Evolutionary conservation across 2,797 vertebrate genomes (phyloP).

Genomic region (Trachops cirrhosus): DNA sequence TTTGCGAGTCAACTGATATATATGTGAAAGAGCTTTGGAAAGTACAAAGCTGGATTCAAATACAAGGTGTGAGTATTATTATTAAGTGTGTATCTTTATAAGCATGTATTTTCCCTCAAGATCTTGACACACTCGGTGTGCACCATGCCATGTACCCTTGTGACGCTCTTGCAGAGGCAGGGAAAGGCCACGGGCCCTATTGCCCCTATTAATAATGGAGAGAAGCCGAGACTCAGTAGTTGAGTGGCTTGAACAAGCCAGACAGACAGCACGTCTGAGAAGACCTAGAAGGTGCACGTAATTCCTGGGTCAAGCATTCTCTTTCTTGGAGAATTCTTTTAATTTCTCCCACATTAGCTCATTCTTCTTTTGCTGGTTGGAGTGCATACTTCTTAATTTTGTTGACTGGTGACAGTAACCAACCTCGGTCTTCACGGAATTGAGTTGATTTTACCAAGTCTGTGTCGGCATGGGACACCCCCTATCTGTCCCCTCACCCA

Average conservation of each 20-base stretch:
- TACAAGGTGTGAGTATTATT: slow-evolving; percentile 56
- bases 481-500: neutral
- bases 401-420: neutral
- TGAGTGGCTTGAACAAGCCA: slow-evolving; percentile 3
- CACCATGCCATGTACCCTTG: neutral
- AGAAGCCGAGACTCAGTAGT: neutral
- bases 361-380: neutral
- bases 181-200: slow-evolving; percentile 12
- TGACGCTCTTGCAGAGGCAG: slow-evolving; percentile 38
- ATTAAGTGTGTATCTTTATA: slow-evolving; percentile 44
- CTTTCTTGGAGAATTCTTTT: neutral
- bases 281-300: neutral
- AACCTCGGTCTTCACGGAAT: neutral
- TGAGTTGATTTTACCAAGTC: neutral
- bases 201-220: slow-evolving; percentile 13
- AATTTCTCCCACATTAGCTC: neutral
- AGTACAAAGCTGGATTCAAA: slow-evolving; percentile 26
- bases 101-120: slow-evolving; percentile 25
- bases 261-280: slow-evolving; percentile 2
- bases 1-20: slow-evolving; percentile 23
- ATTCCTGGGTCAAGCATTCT: slow-evolving; percentile 33
- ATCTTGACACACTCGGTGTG: neutral
- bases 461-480: neutral
- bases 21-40: slow-evolving; percentile 44
- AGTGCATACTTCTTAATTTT: slow-evolving; percentile 24